Conservation (phyloP, 2,888 invertebrate species). For the Melanchra persicariae region DNA sequence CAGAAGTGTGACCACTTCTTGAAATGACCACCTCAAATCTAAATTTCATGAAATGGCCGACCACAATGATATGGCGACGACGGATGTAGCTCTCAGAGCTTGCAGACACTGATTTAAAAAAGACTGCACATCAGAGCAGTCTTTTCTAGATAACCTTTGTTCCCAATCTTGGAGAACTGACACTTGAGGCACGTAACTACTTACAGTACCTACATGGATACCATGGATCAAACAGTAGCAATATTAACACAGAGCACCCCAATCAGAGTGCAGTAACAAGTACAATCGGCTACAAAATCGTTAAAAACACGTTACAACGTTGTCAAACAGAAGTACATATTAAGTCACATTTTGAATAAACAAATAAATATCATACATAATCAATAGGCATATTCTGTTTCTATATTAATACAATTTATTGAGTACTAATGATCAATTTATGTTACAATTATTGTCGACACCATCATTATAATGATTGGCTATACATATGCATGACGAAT, state of each 20-base stretch:
- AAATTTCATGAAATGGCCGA: too few species aligned
- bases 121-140: too few species aligned
- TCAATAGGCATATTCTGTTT: conserved; percentile 29
- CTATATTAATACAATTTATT: conserved; percentile 36
- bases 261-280: neutral
- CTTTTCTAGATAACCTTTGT: too few species aligned
- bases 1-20: too few species aligned
- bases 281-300: conserved; percentile 15
- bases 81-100: neutral
- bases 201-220: too few species aligned
- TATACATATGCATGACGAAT: conserved; percentile 52
- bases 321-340: conserved; percentile 14
- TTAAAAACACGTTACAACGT: neutral
- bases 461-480: conserved; percentile 34
- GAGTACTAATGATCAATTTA: conserved; percentile 48
- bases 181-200: too few species aligned
- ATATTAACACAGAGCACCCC: neutral
- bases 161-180: neutral
- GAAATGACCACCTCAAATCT: too few species aligned
- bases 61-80: too few species aligned
- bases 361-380: conserved; percentile 26
- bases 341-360: conserved; percentile 23
- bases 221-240: neutral
- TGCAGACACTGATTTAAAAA: neutral
- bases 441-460: conserved; percentile 49